phyloP scores from a whole-genome alignment of 2,797 vertebrate species.

The Acanthiza pusilla region DNA sequence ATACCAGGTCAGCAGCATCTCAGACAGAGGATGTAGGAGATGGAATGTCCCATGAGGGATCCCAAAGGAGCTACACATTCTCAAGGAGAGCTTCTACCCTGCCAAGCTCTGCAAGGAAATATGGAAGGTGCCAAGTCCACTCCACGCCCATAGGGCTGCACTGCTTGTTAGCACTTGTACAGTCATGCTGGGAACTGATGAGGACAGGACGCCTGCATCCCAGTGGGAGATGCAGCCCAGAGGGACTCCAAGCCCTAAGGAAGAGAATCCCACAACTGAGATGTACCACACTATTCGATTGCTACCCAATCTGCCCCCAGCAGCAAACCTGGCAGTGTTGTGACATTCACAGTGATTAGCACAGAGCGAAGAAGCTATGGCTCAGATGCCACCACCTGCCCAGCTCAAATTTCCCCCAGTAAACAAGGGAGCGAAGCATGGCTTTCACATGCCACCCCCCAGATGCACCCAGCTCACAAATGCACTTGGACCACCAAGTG shows the following conservation, averaged over 20 bases:
- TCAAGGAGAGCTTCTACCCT: not conserved
- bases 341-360: slow-evolving; percentile 53
- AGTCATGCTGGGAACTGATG: not conserved
- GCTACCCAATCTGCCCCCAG: not conserved
- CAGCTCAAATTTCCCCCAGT: slow-evolving; percentile 15
- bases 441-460: rapidly evolving
- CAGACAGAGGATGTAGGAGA: not conserved
- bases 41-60: not conserved
- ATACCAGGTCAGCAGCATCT: not conserved
- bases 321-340: not conserved
- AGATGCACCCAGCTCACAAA: not conserved
- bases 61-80: not conserved
- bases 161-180: rapidly evolving
- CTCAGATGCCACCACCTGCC: not conserved
- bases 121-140: not conserved
- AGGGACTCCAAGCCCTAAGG: not conserved
- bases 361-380: not conserved
- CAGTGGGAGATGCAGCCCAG: not conserved
- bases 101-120: not conserved
- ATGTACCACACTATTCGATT: not conserved
- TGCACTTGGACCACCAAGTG: rapidly evolving
- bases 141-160: not conserved
- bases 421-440: not conserved
- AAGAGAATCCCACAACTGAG: not conserved
- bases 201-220: rapidly evolving